Base-by-base conservation (phyloP, 2,888 invertebrate genomes). In the Dynastes maya region DNA sequence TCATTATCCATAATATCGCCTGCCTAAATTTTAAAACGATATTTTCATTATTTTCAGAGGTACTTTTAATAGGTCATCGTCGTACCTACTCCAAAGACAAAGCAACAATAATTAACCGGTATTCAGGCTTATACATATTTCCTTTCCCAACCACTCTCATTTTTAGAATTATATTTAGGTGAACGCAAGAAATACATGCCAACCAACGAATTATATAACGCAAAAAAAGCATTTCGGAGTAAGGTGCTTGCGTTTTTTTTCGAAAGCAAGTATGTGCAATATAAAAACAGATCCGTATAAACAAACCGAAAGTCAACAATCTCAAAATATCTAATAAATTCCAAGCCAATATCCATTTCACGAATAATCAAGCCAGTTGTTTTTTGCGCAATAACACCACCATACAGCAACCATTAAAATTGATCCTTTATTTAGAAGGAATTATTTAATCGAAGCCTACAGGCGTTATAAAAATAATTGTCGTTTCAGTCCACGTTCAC, bases 401-500 rank as follows among this genome's bases (percentile, higher is more conserved):
- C 22, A 49, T 11, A 11, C 22, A 16, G 49, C 49, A 45, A 9
- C 49, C 27, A 27, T 68, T 29, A 27, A 63, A 27, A 45, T 37
- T 5, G 32, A 49, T 51, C 68, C 68, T 53, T 51, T 68, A 68
- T 68, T 68, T 29, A 27, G 68, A 51, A 68, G 13, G 49, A 51
- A 68, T 68, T 68, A 51, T 68, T 68, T 68, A 68, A 68, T 51
- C 49, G 68, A 68, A 51, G n/a, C 27, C 51, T n/a, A 27, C n/a
- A 22, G 11, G 63, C 22, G 32, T 63, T 13, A 27, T 68, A 51
- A n/a, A 68, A 49, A 29, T 27, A 51, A 9, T 29, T 51, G 68
- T 68, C 68, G 68, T 68, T 68, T 53, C 27, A 68, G 68, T 68
- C n/a, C 29, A 68, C 51, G 51, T 68, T 68, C 68, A 53, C 68